phyloP scores from a whole-genome alignment of 2,797 vertebrate genomes.

The Notolabrus celidotus region DNA sequence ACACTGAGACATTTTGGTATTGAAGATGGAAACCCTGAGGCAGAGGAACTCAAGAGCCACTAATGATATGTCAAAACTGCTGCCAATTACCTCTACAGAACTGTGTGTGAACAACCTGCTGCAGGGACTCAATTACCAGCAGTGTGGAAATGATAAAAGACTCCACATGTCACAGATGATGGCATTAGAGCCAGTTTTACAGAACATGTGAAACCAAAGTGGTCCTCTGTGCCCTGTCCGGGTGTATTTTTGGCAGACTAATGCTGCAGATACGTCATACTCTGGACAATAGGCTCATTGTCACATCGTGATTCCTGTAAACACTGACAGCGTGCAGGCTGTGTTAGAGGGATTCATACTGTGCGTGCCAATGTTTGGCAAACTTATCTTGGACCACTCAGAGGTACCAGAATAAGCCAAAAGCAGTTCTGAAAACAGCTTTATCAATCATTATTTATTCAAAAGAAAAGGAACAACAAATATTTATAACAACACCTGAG shows the following conservation, averaged over 20 bases:
- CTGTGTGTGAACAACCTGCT: slow-evolving; percentile 44
- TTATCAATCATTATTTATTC: too few relatives aligned
- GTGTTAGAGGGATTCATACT: not conserved
- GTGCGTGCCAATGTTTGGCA: not conserved
- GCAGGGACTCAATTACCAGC: slow-evolving; percentile 45
- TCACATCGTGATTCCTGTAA: slow-evolving; percentile 5
- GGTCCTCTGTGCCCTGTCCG: slow-evolving; percentile 6
- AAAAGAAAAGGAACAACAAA: too few relatives aligned
- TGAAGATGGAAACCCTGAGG: slow-evolving; percentile 42
- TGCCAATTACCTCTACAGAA: slow-evolving; percentile 51
- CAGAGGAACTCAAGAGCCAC: slow-evolving; percentile 29
- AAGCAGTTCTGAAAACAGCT: too few relatives aligned
- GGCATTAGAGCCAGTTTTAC: slow-evolving; percentile 25
- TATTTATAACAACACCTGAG: too few relatives aligned
- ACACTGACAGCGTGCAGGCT: not conserved
- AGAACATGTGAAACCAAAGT: slow-evolving; percentile 1
- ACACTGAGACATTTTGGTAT: slow-evolving; percentile 28
- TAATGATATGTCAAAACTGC: slow-evolving; percentile 50
- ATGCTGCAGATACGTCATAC: slow-evolving; percentile 6
- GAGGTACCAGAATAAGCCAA: too few relatives aligned
- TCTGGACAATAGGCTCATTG: not conserved
- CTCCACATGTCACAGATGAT: slow-evolving; percentile 33
- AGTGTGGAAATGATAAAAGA: slow-evolving; percentile 47
- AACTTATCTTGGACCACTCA: not conserved
- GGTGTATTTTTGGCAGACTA: not conserved